Percentiles rank a stretch among this genome's conserved stretches.
These are phyloP conservation scores for Gobio occitaniae DNA, from an alignment of 2,797 vertebrate genomes.

Conservation along the genomic window DNA sequence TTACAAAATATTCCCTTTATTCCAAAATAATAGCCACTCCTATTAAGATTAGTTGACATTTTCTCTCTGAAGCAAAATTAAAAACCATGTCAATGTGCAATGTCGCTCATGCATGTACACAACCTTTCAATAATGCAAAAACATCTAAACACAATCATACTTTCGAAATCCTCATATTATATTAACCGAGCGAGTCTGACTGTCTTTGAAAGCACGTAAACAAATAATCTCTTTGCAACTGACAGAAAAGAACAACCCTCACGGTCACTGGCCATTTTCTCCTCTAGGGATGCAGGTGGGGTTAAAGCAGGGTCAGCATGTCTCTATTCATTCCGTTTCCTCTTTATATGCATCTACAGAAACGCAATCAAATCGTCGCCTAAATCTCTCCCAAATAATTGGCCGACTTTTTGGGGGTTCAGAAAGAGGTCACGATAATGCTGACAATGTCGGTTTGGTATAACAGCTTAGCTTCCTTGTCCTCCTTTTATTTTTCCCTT, in stretches of 20 bases:
- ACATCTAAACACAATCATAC: not conserved
- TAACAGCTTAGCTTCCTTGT: slow-evolving; percentile 11
- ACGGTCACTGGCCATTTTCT: slow-evolving; percentile 39
- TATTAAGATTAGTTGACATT: not conserved
- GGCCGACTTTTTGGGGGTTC: slow-evolving; percentile 45
- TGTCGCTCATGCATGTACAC: not conserved
- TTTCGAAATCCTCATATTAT: slow-evolving; percentile 5
- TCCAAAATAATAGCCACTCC: not conserved
- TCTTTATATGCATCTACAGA: slow-evolving; percentile 19
- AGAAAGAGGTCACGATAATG: slow-evolving; percentile 45
- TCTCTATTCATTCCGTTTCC: slow-evolving; percentile 19
- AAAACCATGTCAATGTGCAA: not conserved
- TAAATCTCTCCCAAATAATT: slow-evolving; percentile 42
- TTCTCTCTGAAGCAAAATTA: not conserved
- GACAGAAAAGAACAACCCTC: not conserved
- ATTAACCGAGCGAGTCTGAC: not conserved
- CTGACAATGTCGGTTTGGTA: slow-evolving; percentile 36
- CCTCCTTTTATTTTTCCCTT: slow-evolving; percentile 25
- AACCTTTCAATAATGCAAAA: not conserved
- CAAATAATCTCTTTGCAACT: not conserved
- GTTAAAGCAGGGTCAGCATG: not conserved
- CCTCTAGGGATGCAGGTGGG: slow-evolving; percentile 11
- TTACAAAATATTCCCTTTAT: not conserved
- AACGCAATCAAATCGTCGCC: slow-evolving; percentile 37
- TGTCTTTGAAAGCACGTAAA: not conserved